Evolutionary conservation across 2,113 vertebrate species (phyloP).

Genomic region (Pseudorasbora parva): DNA sequence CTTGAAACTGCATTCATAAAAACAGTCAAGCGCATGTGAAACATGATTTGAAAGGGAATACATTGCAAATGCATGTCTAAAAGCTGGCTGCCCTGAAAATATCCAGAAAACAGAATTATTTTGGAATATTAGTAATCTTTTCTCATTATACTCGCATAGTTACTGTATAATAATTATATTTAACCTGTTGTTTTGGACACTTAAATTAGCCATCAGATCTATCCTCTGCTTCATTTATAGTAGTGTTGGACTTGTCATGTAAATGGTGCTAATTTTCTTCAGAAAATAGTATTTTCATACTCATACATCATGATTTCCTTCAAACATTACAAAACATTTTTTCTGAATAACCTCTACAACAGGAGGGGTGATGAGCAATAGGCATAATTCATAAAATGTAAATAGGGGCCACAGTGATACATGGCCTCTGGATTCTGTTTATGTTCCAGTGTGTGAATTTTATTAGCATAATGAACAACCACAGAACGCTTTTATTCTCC

Average conservation of each 20-base stretch:
- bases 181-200: not conserved
- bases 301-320: not conserved
- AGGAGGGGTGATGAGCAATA: conserved; percentile 13
- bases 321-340: not conserved
- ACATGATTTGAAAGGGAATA: not conserved
- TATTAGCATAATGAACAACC: conserved; percentile 73
- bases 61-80: not conserved
- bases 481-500: conserved; percentile 39
- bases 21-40: not conserved
- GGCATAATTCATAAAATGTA: conserved; percentile 37
- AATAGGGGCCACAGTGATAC: not conserved
- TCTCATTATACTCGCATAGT: not conserved
- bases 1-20: conserved; percentile 1
- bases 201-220: not conserved
- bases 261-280: not conserved
- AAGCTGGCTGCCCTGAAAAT: not conserved
- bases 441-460: conserved; percentile 60
- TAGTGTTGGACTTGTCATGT: too few species aligned
- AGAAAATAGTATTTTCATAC: not conserved
- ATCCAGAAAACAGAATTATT: not conserved
- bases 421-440: conserved; percentile 36
- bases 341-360: conserved; percentile 1
- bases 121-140: not conserved
- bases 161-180: not conserved
- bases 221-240: not conserved